Conservation (phyloP, 2,797 vertebrate species). For the Bovichtus diacanthus region DNA sequence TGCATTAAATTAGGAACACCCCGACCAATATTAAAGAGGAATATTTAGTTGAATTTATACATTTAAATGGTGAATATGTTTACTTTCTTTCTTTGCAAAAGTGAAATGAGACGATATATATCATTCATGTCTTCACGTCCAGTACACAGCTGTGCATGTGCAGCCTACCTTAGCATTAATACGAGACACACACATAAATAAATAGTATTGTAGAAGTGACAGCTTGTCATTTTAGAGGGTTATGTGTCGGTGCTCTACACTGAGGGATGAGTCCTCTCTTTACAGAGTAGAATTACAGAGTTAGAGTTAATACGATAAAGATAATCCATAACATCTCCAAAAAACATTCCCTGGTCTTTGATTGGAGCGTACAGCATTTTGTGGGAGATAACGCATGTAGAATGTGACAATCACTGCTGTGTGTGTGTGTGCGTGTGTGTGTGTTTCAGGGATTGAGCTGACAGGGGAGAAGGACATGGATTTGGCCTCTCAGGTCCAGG, state of each 20-base stretch:
- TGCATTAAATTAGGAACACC: too few relatives aligned
- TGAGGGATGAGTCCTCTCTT: background rate
- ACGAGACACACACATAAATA: background rate
- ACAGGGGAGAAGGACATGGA: constrained; percentile 98
- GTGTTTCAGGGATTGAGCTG: constrained; percentile 92
- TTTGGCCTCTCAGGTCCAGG: constrained; percentile 96
- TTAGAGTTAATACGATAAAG: background rate
- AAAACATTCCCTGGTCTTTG: background rate
- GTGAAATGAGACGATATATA: too few relatives aligned
- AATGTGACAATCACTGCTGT: background rate
- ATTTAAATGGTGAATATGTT: too few relatives aligned
- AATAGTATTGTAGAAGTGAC: background rate
- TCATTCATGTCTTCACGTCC: background rate
- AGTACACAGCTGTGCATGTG: background rate
- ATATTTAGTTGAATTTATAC: too few relatives aligned
- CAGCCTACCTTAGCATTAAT: background rate
- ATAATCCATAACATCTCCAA: background rate
- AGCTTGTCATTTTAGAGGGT: background rate
- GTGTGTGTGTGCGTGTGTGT: constrained; percentile 29
- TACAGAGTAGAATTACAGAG: background rate
- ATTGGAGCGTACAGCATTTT: background rate
- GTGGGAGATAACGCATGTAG: background rate
- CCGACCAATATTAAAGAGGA: too few relatives aligned
- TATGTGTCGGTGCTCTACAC: background rate
- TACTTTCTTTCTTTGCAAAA: too few relatives aligned